A percentile compares a stretch with the other conserved stretches of the same genome.
These are phyloP conservation scores for Karalla daura DNA, from an alignment of 2,797 vertebrate species.

Conservation along the genomic window DNA sequence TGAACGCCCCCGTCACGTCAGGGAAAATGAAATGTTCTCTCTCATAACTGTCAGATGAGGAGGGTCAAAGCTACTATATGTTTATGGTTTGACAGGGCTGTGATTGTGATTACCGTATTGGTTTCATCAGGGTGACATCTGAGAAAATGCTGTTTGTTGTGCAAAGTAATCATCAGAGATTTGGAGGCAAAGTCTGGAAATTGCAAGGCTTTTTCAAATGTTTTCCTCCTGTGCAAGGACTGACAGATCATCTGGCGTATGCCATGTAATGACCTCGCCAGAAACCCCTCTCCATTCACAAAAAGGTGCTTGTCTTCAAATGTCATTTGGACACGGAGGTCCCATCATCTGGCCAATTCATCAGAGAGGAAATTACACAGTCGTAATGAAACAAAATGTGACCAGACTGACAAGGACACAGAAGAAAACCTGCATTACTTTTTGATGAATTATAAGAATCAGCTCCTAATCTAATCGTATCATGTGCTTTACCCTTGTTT, in stretches of 20 bases:
- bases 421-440: not conserved
- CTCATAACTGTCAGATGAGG: not conserved
- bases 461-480: constrained; percentile 17
- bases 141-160: not conserved
- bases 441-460: constrained; percentile 23
- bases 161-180: not conserved
- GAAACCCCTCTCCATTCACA: constrained; percentile 40
- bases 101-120: not conserved
- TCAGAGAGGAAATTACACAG: constrained; percentile 49
- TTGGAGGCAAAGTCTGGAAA: not conserved
- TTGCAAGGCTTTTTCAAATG: not conserved
- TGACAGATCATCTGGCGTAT: constrained; percentile 23
- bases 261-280: constrained; percentile 21
- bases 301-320: constrained; percentile 60
- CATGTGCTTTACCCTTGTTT: not conserved
- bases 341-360: constrained; percentile 42
- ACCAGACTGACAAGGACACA: constrained; percentile 33
- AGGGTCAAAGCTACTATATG: not conserved
- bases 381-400: constrained; percentile 32
- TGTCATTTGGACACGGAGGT: constrained; percentile 48
- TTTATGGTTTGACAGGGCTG: constrained; percentile 20
- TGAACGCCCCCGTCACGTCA: constrained; percentile 40
- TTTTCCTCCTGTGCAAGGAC: constrained; percentile 15
- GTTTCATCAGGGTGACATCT: not conserved
- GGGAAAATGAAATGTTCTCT: constrained; percentile 28